Evolutionary conservation across 2,888 invertebrate genomes (phyloP), one percentile per base, ranked within the genome.

Genomic region (Chalcosyrphus nemorum): DNA sequence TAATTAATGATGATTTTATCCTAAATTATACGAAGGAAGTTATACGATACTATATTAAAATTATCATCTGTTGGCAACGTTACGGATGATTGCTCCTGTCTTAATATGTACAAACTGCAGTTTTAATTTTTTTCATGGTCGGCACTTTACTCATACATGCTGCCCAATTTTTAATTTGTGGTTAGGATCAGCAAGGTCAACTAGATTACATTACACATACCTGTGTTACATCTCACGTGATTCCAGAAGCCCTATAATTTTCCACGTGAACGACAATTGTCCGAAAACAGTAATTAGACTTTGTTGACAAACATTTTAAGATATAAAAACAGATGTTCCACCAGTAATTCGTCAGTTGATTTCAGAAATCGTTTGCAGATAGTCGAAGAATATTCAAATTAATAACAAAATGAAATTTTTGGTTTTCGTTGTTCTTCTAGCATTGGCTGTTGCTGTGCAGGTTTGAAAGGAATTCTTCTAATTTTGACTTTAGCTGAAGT

Each of bases 211-310:
- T 59, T 15, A 17, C 4, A 43, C 11, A 4, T 41, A 2, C 17
- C 24, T 21, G 11, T 1, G 9, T 41, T 41, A 15, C 7, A 24
- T 15, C 27, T 47, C 32, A 32, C 47, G 32, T 63, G 32, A 32
- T 32, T 29, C 5, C n/a, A 47, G 11, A 11, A 19, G 13, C 63
- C 63, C 63, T 32, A 63, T 29, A 63, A 63, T 63, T 63, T 63
- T 63, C 63, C 63, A 63, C 47, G n/a, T 63, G 45, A 63, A 32
- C 9, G 17, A 7, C 29, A 29, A 47, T 13, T 5, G 7, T 13
- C 3, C 2, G 29, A 47, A n/a, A 27, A 3, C 43, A 9, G 13
- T n/a, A 7, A 19, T 56, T 32, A 38, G 13, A 32, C 0, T 1
- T 38, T 17, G 29, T 54, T 15, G n/a, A 17, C 19, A 13, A 45